Evolutionary conservation across 2,797 vertebrate species (phyloP).

Genomic region (Toxotes lorentzi): DNA sequence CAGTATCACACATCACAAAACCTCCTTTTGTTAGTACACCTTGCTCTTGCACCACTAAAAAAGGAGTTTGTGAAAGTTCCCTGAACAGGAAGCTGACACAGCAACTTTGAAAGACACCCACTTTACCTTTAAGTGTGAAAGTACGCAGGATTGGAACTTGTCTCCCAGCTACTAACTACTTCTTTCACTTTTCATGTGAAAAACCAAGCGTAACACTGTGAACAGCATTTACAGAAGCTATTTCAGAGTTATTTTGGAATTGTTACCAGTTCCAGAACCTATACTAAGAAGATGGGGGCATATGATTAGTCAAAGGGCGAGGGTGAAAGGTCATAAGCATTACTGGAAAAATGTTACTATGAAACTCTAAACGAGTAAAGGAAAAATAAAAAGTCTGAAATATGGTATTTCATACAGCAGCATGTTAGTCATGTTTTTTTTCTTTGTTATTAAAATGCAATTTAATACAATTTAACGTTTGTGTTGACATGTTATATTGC

Average conservation of each 20-base stretch:
- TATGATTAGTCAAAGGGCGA: neutral
- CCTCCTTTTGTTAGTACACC: too few species aligned
- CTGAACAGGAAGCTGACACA: too few species aligned
- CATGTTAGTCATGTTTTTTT: neutral
- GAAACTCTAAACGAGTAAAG: neutral
- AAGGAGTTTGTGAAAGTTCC: too few species aligned
- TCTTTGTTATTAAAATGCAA: neutral
- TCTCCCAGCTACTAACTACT: too few species aligned
- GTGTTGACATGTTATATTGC: neutral
- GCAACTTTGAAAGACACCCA: too few species aligned
- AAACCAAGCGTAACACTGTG: too few species aligned
- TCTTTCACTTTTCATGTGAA: too few species aligned
- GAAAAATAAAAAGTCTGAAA: too few species aligned
- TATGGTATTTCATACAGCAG: neutral
- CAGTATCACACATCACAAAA: too few species aligned
- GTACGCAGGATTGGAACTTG: too few species aligned
- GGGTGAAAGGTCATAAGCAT: neutral
- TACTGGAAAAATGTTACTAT: neutral
- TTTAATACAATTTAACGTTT: neutral
- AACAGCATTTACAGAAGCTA: neutral
- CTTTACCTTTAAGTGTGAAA: too few species aligned
- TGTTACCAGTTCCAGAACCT: neutral
- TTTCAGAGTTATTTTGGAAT: neutral
- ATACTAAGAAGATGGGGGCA: neutral
- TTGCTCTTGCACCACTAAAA: too few species aligned